phyloP scores from a whole-genome alignment of 2,113 vertebrate genomes.

The Craseonycteris thonglongyai region DNA sequence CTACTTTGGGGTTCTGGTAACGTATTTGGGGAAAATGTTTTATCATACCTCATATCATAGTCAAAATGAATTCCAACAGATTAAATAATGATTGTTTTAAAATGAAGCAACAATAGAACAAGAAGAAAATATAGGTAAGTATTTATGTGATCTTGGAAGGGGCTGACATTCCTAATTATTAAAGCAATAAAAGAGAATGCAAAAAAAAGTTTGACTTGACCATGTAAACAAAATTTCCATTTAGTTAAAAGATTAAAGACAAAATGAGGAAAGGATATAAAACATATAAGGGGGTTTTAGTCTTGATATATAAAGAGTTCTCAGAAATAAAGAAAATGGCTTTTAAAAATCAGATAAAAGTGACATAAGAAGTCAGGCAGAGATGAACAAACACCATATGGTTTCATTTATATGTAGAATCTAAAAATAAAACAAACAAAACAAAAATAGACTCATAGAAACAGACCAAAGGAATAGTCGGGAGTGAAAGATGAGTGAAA shows the following conservation, averaged over 20 bases:
- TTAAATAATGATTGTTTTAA: conserved; percentile 9
- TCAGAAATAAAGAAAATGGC: conserved; percentile 4
- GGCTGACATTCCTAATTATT: neutral
- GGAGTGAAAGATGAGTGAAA: no score
- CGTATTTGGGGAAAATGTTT: neutral
- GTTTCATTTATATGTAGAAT: neutral
- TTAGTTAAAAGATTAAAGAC: neutral
- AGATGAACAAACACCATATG: neutral
- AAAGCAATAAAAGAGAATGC: neutral
- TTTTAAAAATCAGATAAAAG: neutral
- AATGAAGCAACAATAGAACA: neutral
- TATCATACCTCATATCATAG: neutral
- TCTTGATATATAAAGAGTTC: neutral
- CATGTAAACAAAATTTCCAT: neutral
- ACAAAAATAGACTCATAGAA: neutral
- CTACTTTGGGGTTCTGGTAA: neutral
- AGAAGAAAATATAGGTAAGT: neutral
- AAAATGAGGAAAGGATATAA: neutral
- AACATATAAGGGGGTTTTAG: neutral
- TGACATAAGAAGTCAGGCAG: neutral
- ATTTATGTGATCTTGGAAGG: neutral
- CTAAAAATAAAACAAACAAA: neutral
- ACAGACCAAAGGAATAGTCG: neutral
- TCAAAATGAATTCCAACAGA: neutral
- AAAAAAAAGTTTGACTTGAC: neutral